Conservation (phyloP, 1,140 invertebrate species). For the Drosophila subpulchrella region DNA sequence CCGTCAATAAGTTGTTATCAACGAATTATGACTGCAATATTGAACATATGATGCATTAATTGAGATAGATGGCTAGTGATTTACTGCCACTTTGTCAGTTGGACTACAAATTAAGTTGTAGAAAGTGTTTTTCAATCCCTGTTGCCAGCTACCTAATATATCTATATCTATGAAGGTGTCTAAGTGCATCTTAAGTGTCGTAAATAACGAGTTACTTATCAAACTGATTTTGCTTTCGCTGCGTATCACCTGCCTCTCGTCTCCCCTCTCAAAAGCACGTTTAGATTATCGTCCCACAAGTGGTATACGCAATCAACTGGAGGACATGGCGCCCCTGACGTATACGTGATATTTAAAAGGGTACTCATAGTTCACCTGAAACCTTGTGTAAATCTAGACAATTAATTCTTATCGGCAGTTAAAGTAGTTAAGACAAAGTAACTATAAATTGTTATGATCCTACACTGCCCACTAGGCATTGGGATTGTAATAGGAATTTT, state of each 20-base stretch:
- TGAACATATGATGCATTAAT: not conserved
- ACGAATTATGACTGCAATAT: slow-evolving; percentile 3
- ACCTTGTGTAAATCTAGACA: slow-evolving; percentile 73
- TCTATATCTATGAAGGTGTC: not conserved
- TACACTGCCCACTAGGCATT: not conserved
- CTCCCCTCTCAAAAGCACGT: slow-evolving; percentile 4
- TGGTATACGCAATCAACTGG: slow-evolving; percentile 33
- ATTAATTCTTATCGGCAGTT: slow-evolving; percentile 64
- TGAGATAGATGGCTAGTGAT: slow-evolving; percentile 11
- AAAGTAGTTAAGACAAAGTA: slow-evolving; percentile 42
- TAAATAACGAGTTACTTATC: slow-evolving; percentile 17
- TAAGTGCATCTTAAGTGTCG: slow-evolving; percentile 7
- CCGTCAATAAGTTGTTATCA: not conserved
- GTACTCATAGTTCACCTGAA: not conserved
- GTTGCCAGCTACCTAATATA: slow-evolving; percentile 14
- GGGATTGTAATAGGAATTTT: not conserved
- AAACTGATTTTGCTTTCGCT: slow-evolving; percentile 31
- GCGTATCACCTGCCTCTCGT: not conserved
- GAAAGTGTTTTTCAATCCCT: not conserved
- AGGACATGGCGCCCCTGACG: slow-evolving; percentile 25
- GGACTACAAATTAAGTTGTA: not conserved
- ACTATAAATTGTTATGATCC: slow-evolving; percentile 35
- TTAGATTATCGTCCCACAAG: slow-evolving; percentile 24
- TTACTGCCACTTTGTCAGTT: slow-evolving; percentile 29
- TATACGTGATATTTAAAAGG: slow-evolving; percentile 13